A percentile compares a stretch with the other conserved stretches of the same genome.
Conservation (phyloP, 2,113 vertebrate species). For the Pachycephala philippinensis region DNA sequence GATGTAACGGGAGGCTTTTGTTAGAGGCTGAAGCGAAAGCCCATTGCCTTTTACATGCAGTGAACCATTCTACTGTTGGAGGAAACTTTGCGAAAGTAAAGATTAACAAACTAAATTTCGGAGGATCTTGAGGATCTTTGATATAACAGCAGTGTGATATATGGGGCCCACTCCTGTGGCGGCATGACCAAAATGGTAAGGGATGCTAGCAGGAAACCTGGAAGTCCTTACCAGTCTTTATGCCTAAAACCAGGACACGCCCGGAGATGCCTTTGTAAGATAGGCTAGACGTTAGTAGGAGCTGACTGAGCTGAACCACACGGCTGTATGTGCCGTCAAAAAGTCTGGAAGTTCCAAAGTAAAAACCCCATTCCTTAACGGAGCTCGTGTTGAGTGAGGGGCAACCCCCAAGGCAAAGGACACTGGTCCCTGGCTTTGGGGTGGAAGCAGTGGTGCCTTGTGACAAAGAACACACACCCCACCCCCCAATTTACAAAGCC, state of each 20-base stretch:
- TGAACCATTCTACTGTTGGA: not conserved
- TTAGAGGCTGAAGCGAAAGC: not conserved
- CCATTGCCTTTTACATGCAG: not conserved
- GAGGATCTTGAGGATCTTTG: not conserved
- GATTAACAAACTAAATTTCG: not conserved
- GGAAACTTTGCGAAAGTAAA: not conserved
- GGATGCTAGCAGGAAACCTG: not conserved
- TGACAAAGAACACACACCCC: not conserved
- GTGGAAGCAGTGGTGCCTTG: not conserved
- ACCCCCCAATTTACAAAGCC: not conserved
- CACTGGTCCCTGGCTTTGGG: not conserved
- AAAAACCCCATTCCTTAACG: not conserved
- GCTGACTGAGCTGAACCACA: not conserved
- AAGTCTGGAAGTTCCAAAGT: not conserved
- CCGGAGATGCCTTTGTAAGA: too few relatives aligned
- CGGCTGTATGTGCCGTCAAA: rapidly evolving
- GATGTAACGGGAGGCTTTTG: not conserved
- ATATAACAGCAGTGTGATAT: rapidly evolving
- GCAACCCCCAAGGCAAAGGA: not conserved
- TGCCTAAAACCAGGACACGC: not conserved
- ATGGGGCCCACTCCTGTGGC: not conserved
- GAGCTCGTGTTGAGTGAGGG: not conserved
- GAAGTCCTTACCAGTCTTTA: not conserved
- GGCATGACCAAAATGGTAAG: not conserved
- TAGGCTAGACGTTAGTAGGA: not conserved